These are phyloP conservation scores for Dysmachus trigonus DNA, from an alignment of 2,888 invertebrate species.

Conservation along the genomic window DNA sequence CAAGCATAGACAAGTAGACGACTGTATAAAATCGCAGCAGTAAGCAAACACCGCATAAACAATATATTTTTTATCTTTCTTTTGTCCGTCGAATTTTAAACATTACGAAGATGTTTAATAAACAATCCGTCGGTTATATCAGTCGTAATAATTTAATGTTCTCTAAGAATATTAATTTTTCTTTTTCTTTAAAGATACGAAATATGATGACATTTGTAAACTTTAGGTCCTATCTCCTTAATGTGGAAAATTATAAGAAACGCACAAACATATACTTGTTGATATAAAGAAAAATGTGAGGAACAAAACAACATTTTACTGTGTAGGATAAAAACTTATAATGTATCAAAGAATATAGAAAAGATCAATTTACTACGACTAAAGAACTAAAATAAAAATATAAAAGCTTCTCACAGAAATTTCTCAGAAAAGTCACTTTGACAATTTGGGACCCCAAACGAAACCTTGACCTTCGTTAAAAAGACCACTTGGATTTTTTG, in stretches of 20 bases:
- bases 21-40: not conserved
- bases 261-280: not conserved
- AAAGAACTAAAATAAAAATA: not conserved
- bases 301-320: too few species aligned
- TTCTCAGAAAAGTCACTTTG: not conserved
- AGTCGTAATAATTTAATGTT: not conserved
- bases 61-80: not conserved
- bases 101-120: not conserved
- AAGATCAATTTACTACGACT: not conserved
- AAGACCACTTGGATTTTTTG: not conserved
- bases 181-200: not conserved
- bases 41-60: not conserved
- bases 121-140: not conserved
- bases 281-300: not conserved
- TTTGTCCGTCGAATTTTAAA: not conserved
- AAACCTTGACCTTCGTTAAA: not conserved
- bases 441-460: not conserved
- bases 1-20: not conserved
- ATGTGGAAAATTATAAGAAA: not conserved
- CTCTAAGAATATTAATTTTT: not conserved
- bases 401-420: not conserved
- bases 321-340: not conserved
- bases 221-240: not conserved
- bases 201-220: not conserved
- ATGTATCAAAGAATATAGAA: too few species aligned